These are phyloP conservation scores for Oncorhynchus gorbuscha DNA, from an alignment of 2,113 vertebrate genomes.

Conservation along the genomic window DNA sequence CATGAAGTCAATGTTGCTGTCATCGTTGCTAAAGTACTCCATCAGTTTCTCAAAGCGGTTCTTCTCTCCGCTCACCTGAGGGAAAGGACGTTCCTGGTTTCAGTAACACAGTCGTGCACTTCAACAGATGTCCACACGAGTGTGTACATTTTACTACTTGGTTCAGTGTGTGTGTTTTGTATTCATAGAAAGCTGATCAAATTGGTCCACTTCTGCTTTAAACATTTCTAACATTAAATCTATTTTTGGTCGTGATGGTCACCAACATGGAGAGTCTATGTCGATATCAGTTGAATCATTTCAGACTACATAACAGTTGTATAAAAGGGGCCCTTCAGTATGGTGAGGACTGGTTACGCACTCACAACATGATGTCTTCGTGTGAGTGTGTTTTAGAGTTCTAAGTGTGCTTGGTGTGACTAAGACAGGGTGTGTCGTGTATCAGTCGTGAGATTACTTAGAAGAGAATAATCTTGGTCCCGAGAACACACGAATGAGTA, in stretches of 20 bases:
- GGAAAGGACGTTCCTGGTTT: neutral
- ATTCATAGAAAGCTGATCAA: too few species aligned
- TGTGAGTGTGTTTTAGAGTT: slow-evolving; percentile 15
- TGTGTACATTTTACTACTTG: neutral
- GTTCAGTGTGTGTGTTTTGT: too few species aligned
- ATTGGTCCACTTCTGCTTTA: too few species aligned
- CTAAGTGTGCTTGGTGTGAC: slow-evolving; percentile 25
- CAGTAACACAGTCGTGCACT: slow-evolving; percentile 7
- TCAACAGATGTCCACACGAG: slow-evolving; percentile 12
- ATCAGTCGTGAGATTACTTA: slow-evolving; percentile 33
- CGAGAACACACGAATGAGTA: neutral
- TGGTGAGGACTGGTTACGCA: neutral
- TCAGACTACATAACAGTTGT: neutral
- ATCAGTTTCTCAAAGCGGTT: slow-evolving; percentile 87
- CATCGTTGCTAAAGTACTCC: slow-evolving; percentile 91
- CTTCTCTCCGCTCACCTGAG: slow-evolving; percentile 80
- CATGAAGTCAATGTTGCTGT: slow-evolving; percentile 96
- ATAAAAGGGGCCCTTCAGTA: neutral
- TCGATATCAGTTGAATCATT: too few species aligned
- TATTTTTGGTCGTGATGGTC: too few species aligned
- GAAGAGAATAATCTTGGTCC: slow-evolving; percentile 14
- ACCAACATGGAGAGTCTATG: too few species aligned
- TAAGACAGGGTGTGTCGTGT: neutral
- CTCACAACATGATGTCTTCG: neutral
- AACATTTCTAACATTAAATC: too few species aligned